phyloP scores from a whole-genome alignment of 2,797 vertebrate species.

The Euthynnus affinis region DNA sequence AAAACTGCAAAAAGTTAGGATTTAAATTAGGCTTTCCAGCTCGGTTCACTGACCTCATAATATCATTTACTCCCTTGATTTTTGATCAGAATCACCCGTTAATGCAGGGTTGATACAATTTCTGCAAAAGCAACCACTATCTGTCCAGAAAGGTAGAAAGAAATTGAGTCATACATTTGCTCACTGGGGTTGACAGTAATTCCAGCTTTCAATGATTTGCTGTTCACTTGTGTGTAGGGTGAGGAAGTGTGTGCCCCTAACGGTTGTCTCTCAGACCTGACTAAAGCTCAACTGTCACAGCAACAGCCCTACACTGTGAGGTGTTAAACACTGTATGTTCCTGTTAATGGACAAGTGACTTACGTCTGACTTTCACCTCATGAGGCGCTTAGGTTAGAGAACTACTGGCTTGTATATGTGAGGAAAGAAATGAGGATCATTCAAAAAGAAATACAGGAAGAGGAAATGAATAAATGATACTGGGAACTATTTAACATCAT shows the following conservation, averaged over 20 bases:
- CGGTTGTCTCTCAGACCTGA: not conserved
- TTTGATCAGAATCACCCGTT: not conserved
- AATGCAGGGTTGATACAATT: conserved; percentile 18
- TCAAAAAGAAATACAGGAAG: not conserved
- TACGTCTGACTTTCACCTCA: conserved; percentile 5
- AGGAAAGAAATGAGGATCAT: not conserved
- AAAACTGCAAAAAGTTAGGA: not conserved
- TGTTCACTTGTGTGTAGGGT: conserved; percentile 13
- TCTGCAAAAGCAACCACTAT: conserved; percentile 3
- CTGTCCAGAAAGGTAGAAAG: not conserved
- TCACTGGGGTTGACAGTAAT: conserved; percentile 5
- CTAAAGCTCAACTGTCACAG: not conserved
- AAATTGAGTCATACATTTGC: conserved; percentile 4
- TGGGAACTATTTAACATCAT: not conserved
- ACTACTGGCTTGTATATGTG: no score
- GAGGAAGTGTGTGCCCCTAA: not conserved
- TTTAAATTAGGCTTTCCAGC: not conserved
- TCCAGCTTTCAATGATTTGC: not conserved
- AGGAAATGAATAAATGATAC: not conserved
- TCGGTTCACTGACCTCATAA: not conserved
- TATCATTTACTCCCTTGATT: not conserved
- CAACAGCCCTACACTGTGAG: not conserved
- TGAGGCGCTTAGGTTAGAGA: not conserved
- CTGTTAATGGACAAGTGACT: conserved; percentile 19
- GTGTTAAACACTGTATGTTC: not conserved